phyloP scores from a whole-genome alignment of 2,113 vertebrate species.

The Petrocephalus microphthalmus region DNA sequence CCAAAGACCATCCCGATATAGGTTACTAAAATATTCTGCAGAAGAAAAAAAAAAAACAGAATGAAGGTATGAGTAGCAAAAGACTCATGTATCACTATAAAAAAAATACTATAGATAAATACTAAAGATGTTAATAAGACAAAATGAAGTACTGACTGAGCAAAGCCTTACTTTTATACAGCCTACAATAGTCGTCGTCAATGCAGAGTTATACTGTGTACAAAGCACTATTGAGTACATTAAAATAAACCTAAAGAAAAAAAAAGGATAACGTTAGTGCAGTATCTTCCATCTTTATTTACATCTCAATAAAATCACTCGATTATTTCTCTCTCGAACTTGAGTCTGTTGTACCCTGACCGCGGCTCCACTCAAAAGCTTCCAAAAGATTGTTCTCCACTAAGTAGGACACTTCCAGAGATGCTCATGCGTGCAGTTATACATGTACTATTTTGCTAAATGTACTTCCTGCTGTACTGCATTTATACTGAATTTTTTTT shows the following conservation, averaged over 20 bases:
- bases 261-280: neutral
- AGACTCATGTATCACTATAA: neutral
- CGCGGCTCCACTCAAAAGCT: neutral
- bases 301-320: neutral
- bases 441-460: neutral
- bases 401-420: neutral
- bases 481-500: neutral
- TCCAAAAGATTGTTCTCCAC: neutral
- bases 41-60: conserved; percentile 25
- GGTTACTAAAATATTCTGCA: conserved; percentile 90
- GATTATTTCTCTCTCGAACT: neutral
- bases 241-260: conserved; percentile 71
- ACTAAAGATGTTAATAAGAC: neutral
- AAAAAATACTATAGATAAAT: neutral
- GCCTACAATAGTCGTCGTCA: conserved; percentile 96
- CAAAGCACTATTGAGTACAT: conserved; percentile 94
- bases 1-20: conserved; percentile 97
- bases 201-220: conserved; percentile 92
- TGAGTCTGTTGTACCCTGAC: neutral
- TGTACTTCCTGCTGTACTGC: neutral
- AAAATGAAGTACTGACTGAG: neutral
- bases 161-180: conserved; percentile 79
- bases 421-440: too few species aligned
- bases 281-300: neutral
- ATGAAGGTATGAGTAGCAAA: neutral